A percentile compares a stretch with the other conserved stretches of the same genome.
Evolutionary conservation across 1,140 invertebrate genomes (phyloP).

Genomic region (Pseudomyrmex concolor): DNA sequence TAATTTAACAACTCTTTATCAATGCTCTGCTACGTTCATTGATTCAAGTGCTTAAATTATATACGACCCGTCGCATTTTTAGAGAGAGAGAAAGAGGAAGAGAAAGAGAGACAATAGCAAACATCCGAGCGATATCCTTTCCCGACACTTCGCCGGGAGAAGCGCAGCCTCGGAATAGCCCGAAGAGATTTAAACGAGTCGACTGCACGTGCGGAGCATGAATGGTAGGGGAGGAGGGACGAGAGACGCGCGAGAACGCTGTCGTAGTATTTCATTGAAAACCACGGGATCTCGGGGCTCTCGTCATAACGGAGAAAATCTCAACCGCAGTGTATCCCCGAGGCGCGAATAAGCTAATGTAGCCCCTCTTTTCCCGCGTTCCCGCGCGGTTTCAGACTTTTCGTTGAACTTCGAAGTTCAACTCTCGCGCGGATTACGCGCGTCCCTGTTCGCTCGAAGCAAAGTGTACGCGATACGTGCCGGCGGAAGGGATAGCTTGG

Average conservation of each 20-base stretch:
- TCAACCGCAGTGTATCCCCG: constrained; percentile 13
- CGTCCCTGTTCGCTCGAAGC: constrained; percentile 2
- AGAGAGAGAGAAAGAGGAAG: background rate
- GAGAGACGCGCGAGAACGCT: background rate
- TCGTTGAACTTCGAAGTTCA: constrained; percentile 28
- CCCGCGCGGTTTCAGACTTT: background rate
- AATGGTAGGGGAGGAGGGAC: background rate
- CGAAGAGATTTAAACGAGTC: constrained; percentile 55
- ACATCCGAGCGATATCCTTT: constrained; percentile 28
- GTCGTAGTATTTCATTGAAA: constrained; percentile 55
- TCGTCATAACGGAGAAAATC: constrained; percentile 46
- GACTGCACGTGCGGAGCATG: constrained; percentile 20
- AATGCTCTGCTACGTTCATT: no score
- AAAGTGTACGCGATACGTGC: background rate
- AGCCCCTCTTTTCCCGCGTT: background rate
- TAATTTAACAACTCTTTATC: no score
- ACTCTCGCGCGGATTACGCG: constrained; percentile 27
- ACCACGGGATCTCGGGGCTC: constrained; percentile 4
- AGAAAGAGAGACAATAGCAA: background rate
- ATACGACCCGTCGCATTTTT: constrained; percentile 9
- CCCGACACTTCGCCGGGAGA: constrained; percentile 13
- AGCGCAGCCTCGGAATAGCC: constrained; percentile 25
- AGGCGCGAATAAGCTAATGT: constrained; percentile 8
- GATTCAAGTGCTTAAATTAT: no score
- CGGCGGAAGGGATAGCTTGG: constrained; percentile 22